Evolutionary conservation across 2,113 vertebrate species (phyloP), one percentile per base, ranked within the genome.

Genomic region (Halichoeres trimaculatus): DNA sequence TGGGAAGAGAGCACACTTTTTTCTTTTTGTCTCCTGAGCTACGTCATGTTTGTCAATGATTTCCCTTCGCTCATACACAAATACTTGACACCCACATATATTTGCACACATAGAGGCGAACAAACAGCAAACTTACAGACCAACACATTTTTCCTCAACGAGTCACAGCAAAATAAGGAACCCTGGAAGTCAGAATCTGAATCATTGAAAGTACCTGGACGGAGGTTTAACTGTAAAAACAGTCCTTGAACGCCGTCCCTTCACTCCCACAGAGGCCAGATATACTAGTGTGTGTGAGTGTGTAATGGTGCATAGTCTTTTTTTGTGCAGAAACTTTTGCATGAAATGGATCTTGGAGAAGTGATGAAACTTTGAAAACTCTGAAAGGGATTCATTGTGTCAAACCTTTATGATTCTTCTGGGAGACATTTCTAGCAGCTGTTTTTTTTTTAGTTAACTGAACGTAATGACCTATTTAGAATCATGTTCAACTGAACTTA

Each of bases 1-100:
- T 84, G 84, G 87, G 89, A 89, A 86, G 78, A 83, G 48, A 72
- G 57, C 76, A 70, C 78, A 80, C 40, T 85, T 66, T 63, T 82
- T 85, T 61, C 60, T 89, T 85, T 87, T 87, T 85, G 83, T 79
- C 74, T 76, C 71, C 35, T 23, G 4, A 73, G 40, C 16, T 40
- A 71, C 74, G 74, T 86, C 70, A 85, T 54, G 76, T 78, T 78
- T 58, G 38, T 83, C 59, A 63, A 24, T 58, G 78, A 83, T 50
- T 76, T 54, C 72, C 40, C 35, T 58, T 11, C 70, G 73, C 80
- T 57, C 52, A 80, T 66, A 74, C 79, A 84, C 70, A 84, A 78
- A 72, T 10, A 70, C 36, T 30, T 54, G 47, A 66, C 70, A 63
- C 61, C 36, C 40, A 68, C 34, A 57, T 58, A 53, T 54, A 16